These are phyloP conservation scores for Rhogogaster chlorosoma DNA, from an alignment of 2,888 invertebrate genomes.

Conservation along the genomic window DNA sequence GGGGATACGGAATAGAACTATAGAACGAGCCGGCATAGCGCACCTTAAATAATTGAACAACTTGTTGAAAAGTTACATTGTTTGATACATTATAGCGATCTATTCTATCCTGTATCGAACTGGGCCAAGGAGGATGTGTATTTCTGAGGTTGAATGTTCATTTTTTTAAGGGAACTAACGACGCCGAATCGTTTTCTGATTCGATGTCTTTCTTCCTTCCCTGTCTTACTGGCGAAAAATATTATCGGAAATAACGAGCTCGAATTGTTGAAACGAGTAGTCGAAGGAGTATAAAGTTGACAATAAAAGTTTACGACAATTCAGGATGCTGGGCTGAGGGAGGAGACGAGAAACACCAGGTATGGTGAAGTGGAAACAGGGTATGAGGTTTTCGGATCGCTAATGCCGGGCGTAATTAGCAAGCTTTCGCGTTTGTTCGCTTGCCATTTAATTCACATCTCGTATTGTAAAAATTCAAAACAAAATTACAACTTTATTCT, in stretches of 20 bases:
- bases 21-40: neutral
- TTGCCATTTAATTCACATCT: neutral
- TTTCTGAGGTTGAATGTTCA: neutral
- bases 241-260: neutral
- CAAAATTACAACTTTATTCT: neutral
- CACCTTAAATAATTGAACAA: constrained; percentile 27
- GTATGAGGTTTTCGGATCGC: neutral
- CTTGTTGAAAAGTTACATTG: constrained; percentile 32
- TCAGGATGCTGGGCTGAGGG: neutral
- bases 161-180: neutral
- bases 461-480: neutral
- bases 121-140: neutral
- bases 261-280: neutral
- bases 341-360: neutral
- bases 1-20: neutral
- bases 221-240: neutral
- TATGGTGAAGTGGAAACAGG: neutral
- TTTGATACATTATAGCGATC: neutral
- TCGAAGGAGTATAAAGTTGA: constrained; percentile 11
- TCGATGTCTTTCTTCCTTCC: neutral
- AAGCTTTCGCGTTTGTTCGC: neutral
- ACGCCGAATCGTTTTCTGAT: neutral
- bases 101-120: neutral
- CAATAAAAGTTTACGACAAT: constrained; percentile 11
- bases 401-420: constrained; percentile 22